Evolutionary conservation across 2,797 vertebrate genomes (phyloP), one percentile per base, ranked within the genome.

Genomic region (Epinephelus awoara): DNA sequence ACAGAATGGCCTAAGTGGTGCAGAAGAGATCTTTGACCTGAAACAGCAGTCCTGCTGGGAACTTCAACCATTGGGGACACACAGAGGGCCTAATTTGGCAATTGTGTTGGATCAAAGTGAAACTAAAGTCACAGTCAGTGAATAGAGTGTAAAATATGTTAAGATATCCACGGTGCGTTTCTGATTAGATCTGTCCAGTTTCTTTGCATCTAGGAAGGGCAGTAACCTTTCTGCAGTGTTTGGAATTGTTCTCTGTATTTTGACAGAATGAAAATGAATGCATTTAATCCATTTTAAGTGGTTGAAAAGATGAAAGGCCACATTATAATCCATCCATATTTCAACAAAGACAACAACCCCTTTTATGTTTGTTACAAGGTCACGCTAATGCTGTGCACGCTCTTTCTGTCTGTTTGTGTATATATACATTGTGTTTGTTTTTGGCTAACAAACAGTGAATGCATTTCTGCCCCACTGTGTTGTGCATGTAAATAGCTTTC

Each of bases 1-100:
- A 86, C 73, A 80, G 79, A 91, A 82, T 75, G 78, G 82, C 74
- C 67, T 85, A 87, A 91, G 90, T 88, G 81, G 78, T 86, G 84
- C 58, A 85, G 77, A 90, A 86, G 85, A 85, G 82, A 88, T 91
- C 88, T 90, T 86, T 93, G 89, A 94, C 89, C 83, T 81, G 40
- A 56, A 85, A 85, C 79, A 68, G 62, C 52, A 67, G 74, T 64
- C 49, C 64, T 78, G 57, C 74, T 81, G 87, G 67, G 79, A 82
- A 66, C 56, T 46, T 42, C 27, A 59, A 82, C 50, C 38, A 66
- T 42, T 40, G 51, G 62, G 80, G 80, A 81, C 66, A 54, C 56
- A 50, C 42, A 42, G 51, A 38, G 14, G 59, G 40, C 67, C 55
- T 70, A 63, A 75, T 79, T 83, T 78, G 44, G 52, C 25, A 3